Conservation (phyloP, 2,113 vertebrate species). For the Natator depressus region DNA sequence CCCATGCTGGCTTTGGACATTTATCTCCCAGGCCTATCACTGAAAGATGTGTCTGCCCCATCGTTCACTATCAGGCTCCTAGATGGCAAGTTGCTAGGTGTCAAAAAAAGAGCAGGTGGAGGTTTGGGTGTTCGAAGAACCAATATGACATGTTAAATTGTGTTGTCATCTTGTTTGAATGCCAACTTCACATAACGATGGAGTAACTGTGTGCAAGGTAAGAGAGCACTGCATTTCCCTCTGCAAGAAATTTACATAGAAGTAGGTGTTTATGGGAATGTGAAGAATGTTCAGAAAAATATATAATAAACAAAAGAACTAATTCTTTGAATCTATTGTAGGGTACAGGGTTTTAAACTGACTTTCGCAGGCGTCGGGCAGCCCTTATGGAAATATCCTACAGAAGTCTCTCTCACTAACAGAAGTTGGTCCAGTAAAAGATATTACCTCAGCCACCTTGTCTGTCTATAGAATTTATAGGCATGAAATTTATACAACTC, state of each 20-base stretch:
- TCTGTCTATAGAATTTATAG: not conserved
- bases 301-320: not conserved
- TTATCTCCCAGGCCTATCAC: slow-evolving; percentile 68
- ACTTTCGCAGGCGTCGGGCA: not conserved
- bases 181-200: not conserved
- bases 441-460: not conserved
- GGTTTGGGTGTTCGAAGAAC: not conserved
- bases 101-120: not conserved
- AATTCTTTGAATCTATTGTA: not conserved
- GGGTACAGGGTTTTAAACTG: not conserved
- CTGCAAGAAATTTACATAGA: not conserved
- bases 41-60: slow-evolving; percentile 57
- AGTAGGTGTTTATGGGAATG: not conserved
- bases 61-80: slow-evolving; percentile 54
- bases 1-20: slow-evolving; percentile 82
- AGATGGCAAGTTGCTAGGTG: not conserved
- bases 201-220: not conserved
- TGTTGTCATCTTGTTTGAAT: not conserved
- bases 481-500: not conserved
- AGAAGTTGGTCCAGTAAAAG: not conserved
- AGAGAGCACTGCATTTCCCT: not conserved
- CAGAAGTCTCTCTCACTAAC: not conserved
- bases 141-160: not conserved
- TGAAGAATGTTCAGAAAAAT: not conserved
- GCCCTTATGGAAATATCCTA: not conserved